A percentile compares a stretch with the other conserved stretches of the same genome.
Evolutionary conservation across 2,113 vertebrate species (phyloP).

Genomic region (Hippocampus comes): DNA sequence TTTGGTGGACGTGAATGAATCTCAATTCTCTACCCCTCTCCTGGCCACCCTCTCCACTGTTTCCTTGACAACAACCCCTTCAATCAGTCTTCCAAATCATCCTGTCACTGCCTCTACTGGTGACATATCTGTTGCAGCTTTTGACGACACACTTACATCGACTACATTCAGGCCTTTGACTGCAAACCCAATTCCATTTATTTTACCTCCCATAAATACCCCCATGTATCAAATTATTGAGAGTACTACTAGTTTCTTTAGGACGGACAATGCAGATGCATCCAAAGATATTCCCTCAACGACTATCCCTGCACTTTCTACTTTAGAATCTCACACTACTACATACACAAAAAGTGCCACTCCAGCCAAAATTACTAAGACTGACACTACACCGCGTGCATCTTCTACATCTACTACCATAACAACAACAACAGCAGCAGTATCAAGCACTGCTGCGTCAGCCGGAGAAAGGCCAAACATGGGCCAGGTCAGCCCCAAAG

Average conservation of each 20-base stretch:
- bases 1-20: constrained; percentile 26
- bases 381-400: neutral
- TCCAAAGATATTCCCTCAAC: constrained; percentile 10
- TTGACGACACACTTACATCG: constrained; percentile 13
- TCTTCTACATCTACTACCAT: constrained; percentile 11
- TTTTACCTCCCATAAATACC: constrained; percentile 10
- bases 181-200: constrained; percentile 7
- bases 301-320: neutral
- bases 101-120: constrained; percentile 6
- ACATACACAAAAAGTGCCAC: constrained; percentile 7
- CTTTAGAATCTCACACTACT: constrained; percentile 11
- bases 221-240: constrained; percentile 17
- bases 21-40: constrained; percentile 21
- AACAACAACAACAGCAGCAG: constrained; percentile 8
- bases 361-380: constrained; percentile 11
- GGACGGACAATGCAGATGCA: constrained; percentile 5
- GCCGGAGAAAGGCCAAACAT: constrained; percentile 17
- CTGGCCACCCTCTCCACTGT: constrained; percentile 6
- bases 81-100: constrained; percentile 16
- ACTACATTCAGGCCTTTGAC: constrained; percentile 12
- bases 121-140: constrained; percentile 11
- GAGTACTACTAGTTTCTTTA: constrained; percentile 1
- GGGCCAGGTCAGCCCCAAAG: constrained; percentile 32
- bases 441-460: constrained; percentile 25
- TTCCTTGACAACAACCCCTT: constrained; percentile 31